phyloP scores from a whole-genome alignment of 2,113 vertebrate species.

The Pelmatolapia mariae region DNA sequence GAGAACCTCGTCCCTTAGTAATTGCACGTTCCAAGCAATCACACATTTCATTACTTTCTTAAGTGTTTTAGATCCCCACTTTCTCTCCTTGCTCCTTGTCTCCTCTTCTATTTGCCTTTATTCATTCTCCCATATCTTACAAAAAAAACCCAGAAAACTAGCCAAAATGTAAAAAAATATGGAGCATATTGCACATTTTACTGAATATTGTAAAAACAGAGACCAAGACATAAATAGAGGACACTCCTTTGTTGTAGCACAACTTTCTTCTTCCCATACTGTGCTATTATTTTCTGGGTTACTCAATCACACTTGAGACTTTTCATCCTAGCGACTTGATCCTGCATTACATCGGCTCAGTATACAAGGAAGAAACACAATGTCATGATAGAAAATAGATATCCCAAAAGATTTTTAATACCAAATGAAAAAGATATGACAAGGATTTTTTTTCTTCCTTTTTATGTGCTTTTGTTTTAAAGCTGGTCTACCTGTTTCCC shows the following conservation, averaged over 20 bases:
- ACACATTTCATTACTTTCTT: constrained; percentile 44
- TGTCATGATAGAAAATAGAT: neutral
- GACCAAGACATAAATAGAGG: neutral
- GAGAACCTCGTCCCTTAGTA: constrained; percentile 8
- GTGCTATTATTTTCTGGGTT: neutral
- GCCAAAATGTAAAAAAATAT: neutral
- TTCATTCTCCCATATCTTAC: neutral
- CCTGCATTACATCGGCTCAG: neutral
- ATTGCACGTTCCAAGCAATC: constrained; percentile 32
- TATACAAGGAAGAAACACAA: neutral
- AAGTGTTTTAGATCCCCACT: constrained; percentile 10
- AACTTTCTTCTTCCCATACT: neutral
- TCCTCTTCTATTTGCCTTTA: neutral
- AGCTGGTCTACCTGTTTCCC: neutral
- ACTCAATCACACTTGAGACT: neutral
- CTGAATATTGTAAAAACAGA: neutral
- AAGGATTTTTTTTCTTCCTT: neutral
- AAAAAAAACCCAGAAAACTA: neutral
- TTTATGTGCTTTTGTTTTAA: neutral
- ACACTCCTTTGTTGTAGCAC: neutral
- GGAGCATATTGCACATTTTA: neutral
- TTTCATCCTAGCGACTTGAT: neutral
- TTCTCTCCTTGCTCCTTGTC: neutral
- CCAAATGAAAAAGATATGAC: neutral
- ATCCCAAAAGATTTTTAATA: neutral